Conservation (phyloP, 2,797 vertebrate species). For the Eupleurogrammus muticus region DNA sequence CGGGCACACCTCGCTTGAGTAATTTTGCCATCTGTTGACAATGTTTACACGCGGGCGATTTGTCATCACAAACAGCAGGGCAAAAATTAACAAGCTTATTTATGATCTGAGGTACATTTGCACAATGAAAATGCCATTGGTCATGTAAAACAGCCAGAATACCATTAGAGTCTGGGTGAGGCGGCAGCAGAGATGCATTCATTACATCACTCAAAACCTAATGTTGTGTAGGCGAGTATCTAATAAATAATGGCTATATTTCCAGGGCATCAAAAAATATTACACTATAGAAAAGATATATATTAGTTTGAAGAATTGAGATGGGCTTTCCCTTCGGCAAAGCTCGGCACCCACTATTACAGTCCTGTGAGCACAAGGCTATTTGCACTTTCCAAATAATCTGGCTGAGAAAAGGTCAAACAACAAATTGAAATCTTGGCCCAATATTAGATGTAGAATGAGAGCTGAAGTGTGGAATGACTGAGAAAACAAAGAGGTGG, state of each 20-base stretch:
- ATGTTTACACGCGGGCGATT: slow-evolving; percentile 79
- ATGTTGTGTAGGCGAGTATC: slow-evolving; percentile 4
- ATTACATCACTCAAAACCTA: slow-evolving; percentile 24
- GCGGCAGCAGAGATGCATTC: slow-evolving; percentile 20
- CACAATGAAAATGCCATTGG: slow-evolving; percentile 68
- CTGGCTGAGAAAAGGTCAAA: slow-evolving; percentile 72
- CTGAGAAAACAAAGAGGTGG: slow-evolving; percentile 33
- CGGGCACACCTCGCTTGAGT: slow-evolving; percentile 71
- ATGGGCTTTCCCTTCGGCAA: slow-evolving; percentile 43
- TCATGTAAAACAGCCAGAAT: slow-evolving; percentile 56
- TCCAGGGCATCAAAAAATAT: slow-evolving; percentile 38
- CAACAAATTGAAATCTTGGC: slow-evolving; percentile 76
- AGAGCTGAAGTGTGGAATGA: slow-evolving; percentile 62
- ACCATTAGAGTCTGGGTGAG: slow-evolving; percentile 15
- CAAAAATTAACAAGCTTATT: slow-evolving; percentile 78
- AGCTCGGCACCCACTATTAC: slow-evolving; percentile 47
- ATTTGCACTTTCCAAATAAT: slow-evolving; percentile 67
- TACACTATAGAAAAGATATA: slow-evolving; percentile 17
- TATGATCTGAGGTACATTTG: slow-evolving; percentile 68
- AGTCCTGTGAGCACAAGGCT: slow-evolving; percentile 55
- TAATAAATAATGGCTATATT: slow-evolving; percentile 45
- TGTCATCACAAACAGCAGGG: slow-evolving; percentile 76
- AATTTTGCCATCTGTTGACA: slow-evolving; percentile 84
- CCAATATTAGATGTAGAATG: slow-evolving; percentile 73
- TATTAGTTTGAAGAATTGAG: slow-evolving; percentile 50